Conservation (phyloP, 2,888 invertebrate species). For the Synanthedon myopaeformis region DNA sequence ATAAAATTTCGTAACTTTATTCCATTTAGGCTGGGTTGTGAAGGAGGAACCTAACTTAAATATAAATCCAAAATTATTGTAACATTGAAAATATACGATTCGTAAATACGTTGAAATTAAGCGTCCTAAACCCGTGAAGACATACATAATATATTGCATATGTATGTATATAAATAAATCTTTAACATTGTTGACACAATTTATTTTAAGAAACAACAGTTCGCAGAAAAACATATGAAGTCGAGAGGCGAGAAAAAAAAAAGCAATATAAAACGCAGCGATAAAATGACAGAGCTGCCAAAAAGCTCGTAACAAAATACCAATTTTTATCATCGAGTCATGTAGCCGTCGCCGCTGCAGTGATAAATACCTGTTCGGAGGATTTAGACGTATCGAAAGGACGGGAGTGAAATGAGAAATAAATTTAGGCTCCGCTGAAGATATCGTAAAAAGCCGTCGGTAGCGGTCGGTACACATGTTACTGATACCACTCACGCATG, state of each 20-base stretch:
- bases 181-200: background rate
- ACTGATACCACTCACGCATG: constrained; percentile 25
- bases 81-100: too few species aligned
- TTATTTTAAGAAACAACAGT: background rate
- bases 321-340: constrained; percentile 31
- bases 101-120: too few species aligned
- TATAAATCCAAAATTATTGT: too few species aligned
- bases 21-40: too few species aligned
- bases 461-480: constrained; percentile 26
- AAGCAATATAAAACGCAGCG: background rate
- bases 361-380: constrained; percentile 32
- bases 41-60: too few species aligned
- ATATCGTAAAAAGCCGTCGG: constrained; percentile 34
- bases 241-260: constrained; percentile 2
- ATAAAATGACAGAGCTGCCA: constrained; percentile 27
- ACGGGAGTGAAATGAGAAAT: constrained; percentile 18
- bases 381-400: constrained; percentile 42
- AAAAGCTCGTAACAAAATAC: constrained; percentile 20
- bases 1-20: too few species aligned
- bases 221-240: constrained; percentile 1
- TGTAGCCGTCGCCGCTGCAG: constrained; percentile 31
- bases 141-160: too few species aligned
- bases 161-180: too few species aligned
- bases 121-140: too few species aligned
- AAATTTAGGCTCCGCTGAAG: constrained; percentile 15